Conservation (phyloP, 2,888 invertebrate genomes). For the Microdon myrmicae region DNA sequence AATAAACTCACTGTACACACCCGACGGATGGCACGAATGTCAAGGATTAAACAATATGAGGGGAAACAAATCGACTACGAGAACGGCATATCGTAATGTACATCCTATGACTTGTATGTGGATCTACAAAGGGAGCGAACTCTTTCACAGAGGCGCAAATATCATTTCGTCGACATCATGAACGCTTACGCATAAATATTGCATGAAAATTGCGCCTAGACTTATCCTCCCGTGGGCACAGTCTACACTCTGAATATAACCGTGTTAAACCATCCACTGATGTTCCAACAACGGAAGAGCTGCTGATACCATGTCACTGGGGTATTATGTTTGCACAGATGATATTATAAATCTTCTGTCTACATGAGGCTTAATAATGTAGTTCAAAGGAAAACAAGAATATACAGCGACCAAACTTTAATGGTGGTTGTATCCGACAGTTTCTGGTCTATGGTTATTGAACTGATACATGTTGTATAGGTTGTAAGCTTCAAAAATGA, state of each 20-base stretch:
- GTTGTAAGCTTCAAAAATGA: conserved; percentile 14
- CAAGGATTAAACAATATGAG: no score
- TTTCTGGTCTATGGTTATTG: conserved; percentile 27
- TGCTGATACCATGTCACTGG: conserved; percentile 38
- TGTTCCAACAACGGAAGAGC: conserved; percentile 20
- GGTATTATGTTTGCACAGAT: conserved; percentile 46
- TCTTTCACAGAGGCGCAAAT: conserved; percentile 2
- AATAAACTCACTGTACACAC: no score
- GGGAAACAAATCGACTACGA: no score
- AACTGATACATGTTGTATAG: conserved; percentile 13
- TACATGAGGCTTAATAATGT: conserved; percentile 48
- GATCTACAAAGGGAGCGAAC: no score
- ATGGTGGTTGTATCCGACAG: no score
- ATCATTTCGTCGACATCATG: conserved; percentile 21
- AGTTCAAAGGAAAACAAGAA: conserved; percentile 45
- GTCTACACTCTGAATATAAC: conserved; percentile 23
- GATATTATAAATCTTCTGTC: conserved; percentile 43
- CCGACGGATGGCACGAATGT: no score
- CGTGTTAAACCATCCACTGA: conserved; percentile 41
- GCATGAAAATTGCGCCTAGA: conserved; percentile 7
- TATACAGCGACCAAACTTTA: conserved; percentile 33
- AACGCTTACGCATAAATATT: conserved; percentile 34
- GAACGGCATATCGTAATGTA: no score
- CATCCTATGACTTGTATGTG: no score
- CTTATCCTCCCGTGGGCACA: not conserved